Conservation (phyloP, 2,888 invertebrate species). For the Cylloceria caligata region DNA sequence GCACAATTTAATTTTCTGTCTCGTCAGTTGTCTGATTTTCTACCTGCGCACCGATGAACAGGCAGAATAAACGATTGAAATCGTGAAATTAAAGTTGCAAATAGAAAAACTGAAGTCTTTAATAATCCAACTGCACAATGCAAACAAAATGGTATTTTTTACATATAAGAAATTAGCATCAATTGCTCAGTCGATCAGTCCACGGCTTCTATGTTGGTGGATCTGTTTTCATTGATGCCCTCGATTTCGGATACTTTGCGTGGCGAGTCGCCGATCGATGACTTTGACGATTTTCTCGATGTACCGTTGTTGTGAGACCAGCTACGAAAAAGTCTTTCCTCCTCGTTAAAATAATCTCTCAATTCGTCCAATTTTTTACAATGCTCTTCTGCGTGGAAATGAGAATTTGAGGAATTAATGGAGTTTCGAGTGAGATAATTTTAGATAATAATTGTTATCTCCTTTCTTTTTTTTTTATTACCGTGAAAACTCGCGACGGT, state of each 20-base stretch:
- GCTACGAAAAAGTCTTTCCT: constrained; percentile 75
- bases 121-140: not conserved
- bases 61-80: not conserved
- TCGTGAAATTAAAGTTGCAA: no score
- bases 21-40: no score
- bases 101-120: not conserved
- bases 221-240: not conserved
- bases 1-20: no score
- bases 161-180: no score
- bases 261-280: constrained; percentile 40
- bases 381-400: constrained; percentile 71
- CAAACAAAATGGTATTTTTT: not conserved
- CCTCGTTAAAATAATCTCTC: constrained; percentile 77
- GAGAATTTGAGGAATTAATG: constrained; percentile 12
- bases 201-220: constrained; percentile 10
- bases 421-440: constrained; percentile 13
- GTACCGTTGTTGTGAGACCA: constrained; percentile 62
- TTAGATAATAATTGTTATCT: not conserved
- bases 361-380: constrained; percentile 73
- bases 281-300: constrained; percentile 44
- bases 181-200: not conserved
- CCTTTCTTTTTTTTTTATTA: constrained; percentile 61
- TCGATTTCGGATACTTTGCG: not conserved
- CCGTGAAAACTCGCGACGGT: constrained; percentile 75
- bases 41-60: no score